Conservation (phyloP, 2,113 vertebrate genomes). For the Burhinus bistriatus region DNA sequence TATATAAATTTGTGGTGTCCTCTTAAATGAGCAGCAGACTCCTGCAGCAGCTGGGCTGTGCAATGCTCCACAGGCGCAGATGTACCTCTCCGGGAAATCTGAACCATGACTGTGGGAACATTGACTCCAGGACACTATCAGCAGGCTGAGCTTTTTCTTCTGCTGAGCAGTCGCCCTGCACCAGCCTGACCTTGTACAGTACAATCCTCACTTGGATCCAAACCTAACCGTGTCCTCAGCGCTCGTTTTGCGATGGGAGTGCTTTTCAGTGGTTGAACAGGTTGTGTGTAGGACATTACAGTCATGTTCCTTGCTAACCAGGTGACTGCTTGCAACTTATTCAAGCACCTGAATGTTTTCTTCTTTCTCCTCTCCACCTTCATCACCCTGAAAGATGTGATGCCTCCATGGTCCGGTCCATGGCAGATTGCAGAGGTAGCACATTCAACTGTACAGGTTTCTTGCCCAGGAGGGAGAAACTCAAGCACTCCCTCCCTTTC, state of each 20-base stretch:
- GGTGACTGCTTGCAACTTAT: neutral
- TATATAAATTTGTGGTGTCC: neutral
- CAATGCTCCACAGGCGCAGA: neutral
- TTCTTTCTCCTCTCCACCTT: neutral
- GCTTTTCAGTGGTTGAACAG: neutral
- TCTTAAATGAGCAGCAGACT: neutral
- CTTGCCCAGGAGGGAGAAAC: neutral
- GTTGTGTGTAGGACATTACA: neutral
- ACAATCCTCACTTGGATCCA: neutral
- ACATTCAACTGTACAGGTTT: neutral
- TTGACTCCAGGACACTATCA: neutral
- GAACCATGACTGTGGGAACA: neutral
- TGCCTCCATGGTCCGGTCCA: fast-evolving
- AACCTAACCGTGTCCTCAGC: fast-evolving
- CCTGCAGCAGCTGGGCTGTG: neutral
- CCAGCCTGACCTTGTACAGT: neutral
- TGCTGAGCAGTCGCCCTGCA: neutral
- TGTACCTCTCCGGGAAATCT: neutral
- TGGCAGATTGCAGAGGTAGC: neutral
- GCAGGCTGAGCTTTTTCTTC: neutral
- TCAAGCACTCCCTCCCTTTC: neutral
- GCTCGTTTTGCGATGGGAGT: neutral
- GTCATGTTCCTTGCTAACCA: neutral
- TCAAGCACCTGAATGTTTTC: neutral
- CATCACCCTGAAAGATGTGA: neutral